phyloP scores from a whole-genome alignment of 1,140 invertebrate species.

The Trachelipus rathkii region DNA sequence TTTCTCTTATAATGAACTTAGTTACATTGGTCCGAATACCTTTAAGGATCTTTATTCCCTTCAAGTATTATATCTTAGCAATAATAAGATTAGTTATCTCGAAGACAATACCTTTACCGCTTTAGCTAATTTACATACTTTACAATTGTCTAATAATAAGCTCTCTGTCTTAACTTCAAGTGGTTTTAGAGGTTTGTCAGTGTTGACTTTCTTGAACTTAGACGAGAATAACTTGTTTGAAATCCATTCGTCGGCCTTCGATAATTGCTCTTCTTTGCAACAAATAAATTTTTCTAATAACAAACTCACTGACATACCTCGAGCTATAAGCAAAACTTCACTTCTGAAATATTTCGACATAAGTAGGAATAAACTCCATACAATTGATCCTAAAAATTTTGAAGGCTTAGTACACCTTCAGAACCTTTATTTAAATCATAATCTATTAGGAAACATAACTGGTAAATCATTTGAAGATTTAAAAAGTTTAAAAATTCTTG shows the following conservation, averaged over 20 bases:
- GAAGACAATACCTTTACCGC: constrained; percentile 56
- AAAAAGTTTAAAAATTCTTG: constrained; percentile 72
- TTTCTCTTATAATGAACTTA: constrained; percentile 73
- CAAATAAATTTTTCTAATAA: constrained; percentile 87
- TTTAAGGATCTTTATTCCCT: constrained; percentile 75
- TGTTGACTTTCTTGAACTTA: constrained; percentile 67
- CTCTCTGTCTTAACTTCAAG: constrained; percentile 61
- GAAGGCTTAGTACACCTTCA: constrained; percentile 72
- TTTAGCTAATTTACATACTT: constrained; percentile 62
- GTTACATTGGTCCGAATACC: constrained; percentile 69
- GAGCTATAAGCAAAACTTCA: constrained; percentile 69
- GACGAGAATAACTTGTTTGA: constrained; percentile 67
- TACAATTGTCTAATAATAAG: constrained; percentile 80
- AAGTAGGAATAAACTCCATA: constrained; percentile 76
- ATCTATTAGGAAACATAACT: constrained; percentile 78
- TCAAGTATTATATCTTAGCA: constrained; percentile 73
- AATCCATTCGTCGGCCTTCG: constrained; percentile 71
- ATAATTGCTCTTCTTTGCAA: constrained; percentile 76
- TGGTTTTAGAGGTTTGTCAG: constrained; percentile 67
- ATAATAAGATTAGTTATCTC: constrained; percentile 69
- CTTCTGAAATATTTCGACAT: constrained; percentile 79
- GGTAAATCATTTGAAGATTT: constrained; percentile 69
- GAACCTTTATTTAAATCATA: constrained; percentile 78
- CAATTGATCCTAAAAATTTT: constrained; percentile 71
- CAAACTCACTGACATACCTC: constrained; percentile 73